These are phyloP conservation scores for Cettia cetti DNA, from an alignment of 2,113 vertebrate genomes.

Conservation along the genomic window DNA sequence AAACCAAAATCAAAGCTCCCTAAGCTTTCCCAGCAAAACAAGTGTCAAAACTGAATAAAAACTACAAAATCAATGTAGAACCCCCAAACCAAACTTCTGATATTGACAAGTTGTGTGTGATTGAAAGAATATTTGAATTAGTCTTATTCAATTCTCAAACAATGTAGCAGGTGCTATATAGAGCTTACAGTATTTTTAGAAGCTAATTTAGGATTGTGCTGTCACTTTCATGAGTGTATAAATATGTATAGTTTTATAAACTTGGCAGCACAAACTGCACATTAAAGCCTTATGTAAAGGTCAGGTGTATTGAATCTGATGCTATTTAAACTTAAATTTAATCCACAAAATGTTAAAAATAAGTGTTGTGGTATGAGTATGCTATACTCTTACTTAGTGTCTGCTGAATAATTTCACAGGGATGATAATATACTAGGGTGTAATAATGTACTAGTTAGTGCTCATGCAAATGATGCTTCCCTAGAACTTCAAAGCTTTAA, in stretches of 20 bases:
- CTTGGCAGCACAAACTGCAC: neutral
- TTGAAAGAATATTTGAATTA: neutral
- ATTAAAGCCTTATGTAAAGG: neutral
- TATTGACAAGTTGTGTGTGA: neutral
- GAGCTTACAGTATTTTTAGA: neutral
- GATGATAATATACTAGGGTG: neutral
- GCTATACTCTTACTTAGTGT: neutral
- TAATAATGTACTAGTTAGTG: neutral
- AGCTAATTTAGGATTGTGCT: slow-evolving; percentile 16
- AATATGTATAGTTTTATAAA: neutral
- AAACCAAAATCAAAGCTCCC: neutral
- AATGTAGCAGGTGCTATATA: neutral
- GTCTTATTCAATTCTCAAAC: neutral
- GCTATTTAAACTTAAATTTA: neutral
- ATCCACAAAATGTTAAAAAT: neutral
- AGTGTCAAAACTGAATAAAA: neutral
- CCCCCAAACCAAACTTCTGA: neutral
- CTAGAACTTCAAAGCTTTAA: neutral
- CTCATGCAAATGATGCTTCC: neutral
- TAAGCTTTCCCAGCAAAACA: neutral
- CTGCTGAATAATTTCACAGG: neutral
- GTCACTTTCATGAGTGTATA: neutral
- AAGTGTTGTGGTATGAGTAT: neutral
- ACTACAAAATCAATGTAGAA: neutral
- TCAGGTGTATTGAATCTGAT: neutral